A percentile compares a stretch with the other conserved stretches of the same genome.
phyloP scores from a whole-genome alignment of 2,797 vertebrate species.

The Pantherophis alleghaniensis region DNA sequence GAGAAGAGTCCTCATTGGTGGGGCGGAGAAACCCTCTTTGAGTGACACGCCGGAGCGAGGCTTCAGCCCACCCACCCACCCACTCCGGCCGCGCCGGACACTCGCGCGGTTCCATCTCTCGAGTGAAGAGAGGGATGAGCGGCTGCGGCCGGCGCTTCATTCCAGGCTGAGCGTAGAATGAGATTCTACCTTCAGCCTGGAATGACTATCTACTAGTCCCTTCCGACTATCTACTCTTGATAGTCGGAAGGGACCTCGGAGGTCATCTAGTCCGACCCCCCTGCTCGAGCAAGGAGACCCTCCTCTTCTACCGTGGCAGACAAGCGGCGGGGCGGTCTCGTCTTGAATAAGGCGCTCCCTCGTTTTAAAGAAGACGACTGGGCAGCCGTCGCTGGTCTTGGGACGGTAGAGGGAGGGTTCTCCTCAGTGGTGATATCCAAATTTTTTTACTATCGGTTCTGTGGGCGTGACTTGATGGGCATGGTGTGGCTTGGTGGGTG shows the following conservation, averaged over 20 bases:
- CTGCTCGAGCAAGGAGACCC: no score
- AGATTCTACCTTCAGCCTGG: no score
- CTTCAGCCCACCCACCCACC: neutral
- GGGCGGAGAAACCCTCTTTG: slow-evolving; percentile 29
- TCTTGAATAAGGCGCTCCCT: neutral
- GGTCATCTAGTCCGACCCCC: neutral
- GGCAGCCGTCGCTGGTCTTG: no score
- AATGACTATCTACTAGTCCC: no score
- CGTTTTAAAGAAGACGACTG: neutral
- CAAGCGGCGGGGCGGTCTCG: no score
- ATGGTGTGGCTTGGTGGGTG: no score
- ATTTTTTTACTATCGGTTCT: no score
- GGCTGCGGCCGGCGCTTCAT: neutral
- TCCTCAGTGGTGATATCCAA: no score
- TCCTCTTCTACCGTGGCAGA: no score
- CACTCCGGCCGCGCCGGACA: neutral
- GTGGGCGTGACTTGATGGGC: no score
- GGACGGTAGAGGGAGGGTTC: neutral
- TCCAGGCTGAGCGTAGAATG: neutral
- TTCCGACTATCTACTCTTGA: no score
- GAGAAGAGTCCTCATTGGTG: neutral
- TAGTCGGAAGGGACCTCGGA: neutral
- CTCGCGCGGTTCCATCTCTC: neutral
- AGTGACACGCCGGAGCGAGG: neutral
- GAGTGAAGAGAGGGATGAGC: neutral